Conservation (phyloP, 2,888 invertebrate species). For the Catocala nupta region DNA sequence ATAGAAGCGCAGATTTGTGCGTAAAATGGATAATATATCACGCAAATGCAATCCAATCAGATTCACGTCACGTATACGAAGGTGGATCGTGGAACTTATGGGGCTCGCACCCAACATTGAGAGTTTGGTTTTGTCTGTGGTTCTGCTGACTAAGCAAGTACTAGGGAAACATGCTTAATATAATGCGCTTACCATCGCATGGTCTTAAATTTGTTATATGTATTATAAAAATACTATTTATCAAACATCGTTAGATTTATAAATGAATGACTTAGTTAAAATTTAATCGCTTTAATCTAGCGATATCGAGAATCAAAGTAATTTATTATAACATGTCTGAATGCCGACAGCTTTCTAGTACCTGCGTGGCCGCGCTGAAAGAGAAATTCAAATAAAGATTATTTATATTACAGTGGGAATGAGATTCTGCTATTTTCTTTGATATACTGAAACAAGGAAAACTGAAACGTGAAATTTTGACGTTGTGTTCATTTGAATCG, state of each 20-base stretch:
- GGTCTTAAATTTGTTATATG: no score
- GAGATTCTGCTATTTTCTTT: slow-evolving; percentile 65
- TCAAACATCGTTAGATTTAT: no score
- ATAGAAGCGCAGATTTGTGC: slow-evolving; percentile 58
- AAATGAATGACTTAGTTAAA: neutral
- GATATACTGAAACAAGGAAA: slow-evolving; percentile 66
- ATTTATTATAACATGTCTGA: slow-evolving; percentile 18
- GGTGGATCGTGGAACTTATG: slow-evolving; percentile 8
- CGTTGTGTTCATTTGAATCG: slow-evolving; percentile 69
- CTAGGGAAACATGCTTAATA: no score
- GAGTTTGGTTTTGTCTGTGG: slow-evolving; percentile 2
- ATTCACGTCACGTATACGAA: slow-evolving; percentile 27
- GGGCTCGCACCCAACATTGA: neutral
- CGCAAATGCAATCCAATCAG: slow-evolving; percentile 56
- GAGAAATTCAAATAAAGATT: slow-evolving; percentile 67
- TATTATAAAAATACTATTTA: no score
- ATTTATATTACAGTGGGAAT: slow-evolving; percentile 60
- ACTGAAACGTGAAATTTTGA: slow-evolving; percentile 71
- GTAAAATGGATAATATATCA: slow-evolving; percentile 61
- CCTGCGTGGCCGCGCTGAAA: slow-evolving; percentile 43
- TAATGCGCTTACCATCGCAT: no score
- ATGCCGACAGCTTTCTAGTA: slow-evolving; percentile 14
- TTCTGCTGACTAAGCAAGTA: neutral
- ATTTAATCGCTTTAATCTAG: neutral
- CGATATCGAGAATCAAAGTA: slow-evolving; percentile 9